Percentiles rank a stretch among this genome's conserved stretches.
phyloP scores from a whole-genome alignment of 2,888 invertebrate species.

The Dorcus parallelipipedus region DNA sequence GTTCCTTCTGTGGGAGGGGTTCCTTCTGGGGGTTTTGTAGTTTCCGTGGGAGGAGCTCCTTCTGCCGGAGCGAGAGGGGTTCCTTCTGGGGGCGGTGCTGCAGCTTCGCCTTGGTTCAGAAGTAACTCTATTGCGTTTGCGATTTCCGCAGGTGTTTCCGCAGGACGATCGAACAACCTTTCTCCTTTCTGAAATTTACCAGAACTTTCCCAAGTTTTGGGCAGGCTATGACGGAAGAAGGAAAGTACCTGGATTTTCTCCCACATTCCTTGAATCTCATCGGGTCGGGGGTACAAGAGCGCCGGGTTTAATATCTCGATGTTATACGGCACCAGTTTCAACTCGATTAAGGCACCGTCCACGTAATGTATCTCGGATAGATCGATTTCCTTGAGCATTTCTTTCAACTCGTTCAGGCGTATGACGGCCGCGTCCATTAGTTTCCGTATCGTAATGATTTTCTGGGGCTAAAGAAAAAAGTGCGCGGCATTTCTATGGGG shows the following conservation, averaged over 20 bases:
- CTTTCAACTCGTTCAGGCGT: slow-evolving; percentile 58
- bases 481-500: too few species aligned
- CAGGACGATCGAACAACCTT: slow-evolving; percentile 34
- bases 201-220: not conserved
- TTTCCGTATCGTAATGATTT: slow-evolving; percentile 54
- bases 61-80: not conserved
- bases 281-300: slow-evolving; percentile 60
- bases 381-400: slow-evolving; percentile 56
- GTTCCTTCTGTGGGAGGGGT: slow-evolving; percentile 4
- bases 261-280: slow-evolving; percentile 40
- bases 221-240: too few species aligned
- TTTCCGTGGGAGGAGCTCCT: slow-evolving; percentile 16
- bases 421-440: slow-evolving; percentile 57
- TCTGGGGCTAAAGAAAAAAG: slow-evolving; percentile 51
- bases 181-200: slow-evolving; percentile 33
- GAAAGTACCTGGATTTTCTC: slow-evolving; percentile 30
- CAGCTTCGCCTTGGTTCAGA: not conserved
- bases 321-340: slow-evolving; percentile 66
- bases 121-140: not conserved
- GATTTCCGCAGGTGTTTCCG: slow-evolving; percentile 19
- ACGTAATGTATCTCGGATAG: slow-evolving; percentile 66
- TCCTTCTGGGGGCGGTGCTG: not conserved
- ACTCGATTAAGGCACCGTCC: slow-evolving; percentile 66
- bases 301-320: slow-evolving; percentile 62
- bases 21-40: slow-evolving; percentile 5